Evolutionary conservation across 2,113 vertebrate genomes (phyloP).

Genomic region (Myiozetetes cayanensis): DNA sequence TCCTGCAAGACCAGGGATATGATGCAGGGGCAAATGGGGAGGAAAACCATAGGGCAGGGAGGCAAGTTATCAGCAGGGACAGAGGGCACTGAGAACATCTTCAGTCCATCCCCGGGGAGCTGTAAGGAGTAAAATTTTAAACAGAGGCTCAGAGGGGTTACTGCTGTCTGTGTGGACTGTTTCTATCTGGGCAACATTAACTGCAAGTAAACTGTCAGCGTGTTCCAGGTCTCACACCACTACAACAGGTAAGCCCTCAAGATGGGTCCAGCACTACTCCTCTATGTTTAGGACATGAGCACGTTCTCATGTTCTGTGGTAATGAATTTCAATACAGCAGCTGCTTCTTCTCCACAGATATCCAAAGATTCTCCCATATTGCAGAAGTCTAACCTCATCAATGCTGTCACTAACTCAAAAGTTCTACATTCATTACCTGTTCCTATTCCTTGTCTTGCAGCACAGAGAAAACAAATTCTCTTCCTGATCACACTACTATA

Average conservation of each 20-base stretch:
- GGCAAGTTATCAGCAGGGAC: neutral
- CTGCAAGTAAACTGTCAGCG: neutral
- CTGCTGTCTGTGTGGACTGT: neutral
- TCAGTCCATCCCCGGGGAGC: fast-evolving
- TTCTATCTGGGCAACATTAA: neutral
- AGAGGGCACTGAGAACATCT: neutral
- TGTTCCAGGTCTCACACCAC: neutral
- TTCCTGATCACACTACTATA: neutral
- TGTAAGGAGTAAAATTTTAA: neutral
- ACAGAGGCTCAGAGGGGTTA: neutral
- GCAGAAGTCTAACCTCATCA: neutral
- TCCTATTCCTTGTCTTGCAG: neutral
- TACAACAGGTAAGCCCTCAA: neutral
- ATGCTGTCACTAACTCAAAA: neutral
- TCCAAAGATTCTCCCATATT: neutral
- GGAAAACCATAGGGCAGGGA: neutral
- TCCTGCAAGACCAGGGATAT: neutral
- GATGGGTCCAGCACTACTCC: neutral
- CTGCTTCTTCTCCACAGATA: neutral
- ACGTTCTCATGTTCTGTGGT: neutral
- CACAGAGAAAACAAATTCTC: neutral
- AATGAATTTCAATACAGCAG: neutral
- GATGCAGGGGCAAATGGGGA: neutral
- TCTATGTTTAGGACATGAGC: neutral
- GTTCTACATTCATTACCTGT: neutral